phyloP scores from a whole-genome alignment of 2,888 invertebrate species.

The Amphimallon solstitiale region DNA sequence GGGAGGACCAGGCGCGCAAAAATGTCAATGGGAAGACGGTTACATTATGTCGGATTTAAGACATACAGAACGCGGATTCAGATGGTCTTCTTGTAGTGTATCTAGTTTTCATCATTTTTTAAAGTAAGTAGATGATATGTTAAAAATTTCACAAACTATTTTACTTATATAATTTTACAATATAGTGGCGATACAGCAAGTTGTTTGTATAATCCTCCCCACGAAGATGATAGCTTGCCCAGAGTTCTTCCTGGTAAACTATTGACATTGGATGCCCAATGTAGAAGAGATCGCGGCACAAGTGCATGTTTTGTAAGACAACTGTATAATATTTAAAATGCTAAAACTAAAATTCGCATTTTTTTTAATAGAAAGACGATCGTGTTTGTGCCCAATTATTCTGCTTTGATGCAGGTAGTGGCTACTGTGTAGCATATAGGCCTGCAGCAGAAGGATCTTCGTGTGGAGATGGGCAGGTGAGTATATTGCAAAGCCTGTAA shows the following conservation, averaged over 20 bases:
- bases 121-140: constrained; percentile 72
- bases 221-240: constrained; percentile 90
- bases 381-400: constrained; percentile 94
- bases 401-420: constrained; percentile 93
- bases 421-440: constrained; percentile 94
- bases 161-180: constrained; percentile 46
- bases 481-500: constrained; percentile 21
- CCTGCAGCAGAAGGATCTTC: constrained; percentile 95
- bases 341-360: background rate
- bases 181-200: constrained; percentile 93
- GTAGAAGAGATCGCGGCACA: constrained; percentile 91
- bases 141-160: background rate
- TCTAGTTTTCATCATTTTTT: constrained; percentile 95
- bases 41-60: constrained; percentile 95
- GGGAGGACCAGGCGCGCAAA: constrained; percentile 93
- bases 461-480: constrained; percentile 92
- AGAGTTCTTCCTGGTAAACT: constrained; percentile 89
- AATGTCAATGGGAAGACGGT: constrained; percentile 95
- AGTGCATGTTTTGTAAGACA: constrained; percentile 79
- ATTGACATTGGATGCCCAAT: constrained; percentile 90
- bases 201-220: constrained; percentile 91
- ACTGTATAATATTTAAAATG: background rate
- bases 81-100: constrained; percentile 93
- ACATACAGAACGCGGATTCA: constrained; percentile 93
- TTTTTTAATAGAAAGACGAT: constrained; percentile 82